Conservation (phyloP, 1,140 invertebrate species). For the Marisa cornuarietis region DNA sequence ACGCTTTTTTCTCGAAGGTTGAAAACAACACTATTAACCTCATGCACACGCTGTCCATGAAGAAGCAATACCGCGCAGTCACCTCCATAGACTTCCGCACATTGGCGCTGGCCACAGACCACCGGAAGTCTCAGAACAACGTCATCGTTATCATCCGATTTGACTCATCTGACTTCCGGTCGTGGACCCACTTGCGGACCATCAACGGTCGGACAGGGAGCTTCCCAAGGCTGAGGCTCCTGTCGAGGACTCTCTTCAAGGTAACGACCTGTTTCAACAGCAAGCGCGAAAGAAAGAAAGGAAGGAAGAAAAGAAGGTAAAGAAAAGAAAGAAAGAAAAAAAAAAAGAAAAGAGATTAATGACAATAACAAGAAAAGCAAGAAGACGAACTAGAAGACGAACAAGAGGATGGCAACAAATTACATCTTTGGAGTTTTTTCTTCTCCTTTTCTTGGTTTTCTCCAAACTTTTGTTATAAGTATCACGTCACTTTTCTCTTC, state of each 20-base stretch:
- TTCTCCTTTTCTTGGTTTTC: no score
- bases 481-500: no score
- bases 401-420: no score
- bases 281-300: no score
- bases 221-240: slow-evolving; percentile 2
- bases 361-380: no score
- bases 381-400: no score
- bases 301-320: no score
- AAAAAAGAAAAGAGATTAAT: no score
- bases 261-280: background rate
- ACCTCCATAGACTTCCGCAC: slow-evolving; percentile 12
- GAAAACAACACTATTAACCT: background rate
- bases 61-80: slow-evolving; percentile 11
- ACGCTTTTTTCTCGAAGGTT: background rate
- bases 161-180: slow-evolving; percentile 8
- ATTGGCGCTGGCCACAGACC: slow-evolving; percentile 15
- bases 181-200: background rate
- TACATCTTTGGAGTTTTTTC: no score
- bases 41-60: slow-evolving; percentile 15
- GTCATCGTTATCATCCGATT: slow-evolving; percentile 9
- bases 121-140: slow-evolving; percentile 13
- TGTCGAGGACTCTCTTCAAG: slow-evolving; percentile 14
- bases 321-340: no score
- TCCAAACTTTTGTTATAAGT: no score
- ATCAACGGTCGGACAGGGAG: background rate